Conservation (phyloP, 1,140 invertebrate species). For the Orchestia grillus region DNA sequence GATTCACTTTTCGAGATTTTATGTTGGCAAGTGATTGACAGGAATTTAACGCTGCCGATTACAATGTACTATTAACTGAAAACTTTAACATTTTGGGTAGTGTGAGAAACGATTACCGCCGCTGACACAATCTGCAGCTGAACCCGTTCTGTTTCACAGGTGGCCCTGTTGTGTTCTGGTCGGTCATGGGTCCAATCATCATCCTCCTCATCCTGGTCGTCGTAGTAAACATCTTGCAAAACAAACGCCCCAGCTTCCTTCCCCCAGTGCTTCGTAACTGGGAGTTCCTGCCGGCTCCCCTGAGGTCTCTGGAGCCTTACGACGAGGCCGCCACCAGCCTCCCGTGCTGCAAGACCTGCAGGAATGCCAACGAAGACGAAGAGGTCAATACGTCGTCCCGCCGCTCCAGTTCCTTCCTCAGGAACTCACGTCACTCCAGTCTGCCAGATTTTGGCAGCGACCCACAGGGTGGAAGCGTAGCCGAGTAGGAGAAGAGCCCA, state of each 20-base stretch:
- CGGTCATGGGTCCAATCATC: constrained; percentile 60
- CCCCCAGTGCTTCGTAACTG: constrained; percentile 73
- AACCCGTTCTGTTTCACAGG: constrained; percentile 50
- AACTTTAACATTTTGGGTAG: neutral
- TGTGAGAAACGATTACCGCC: neutral
- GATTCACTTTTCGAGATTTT: neutral
- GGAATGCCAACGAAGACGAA: neutral
- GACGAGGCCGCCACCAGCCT: constrained; percentile 68
- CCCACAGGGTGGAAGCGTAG: neutral
- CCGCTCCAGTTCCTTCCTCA: neutral
- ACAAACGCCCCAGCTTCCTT: constrained; percentile 71
- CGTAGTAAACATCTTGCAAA: constrained; percentile 70
- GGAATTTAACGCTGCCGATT: neutral
- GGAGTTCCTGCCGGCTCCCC: constrained; percentile 74
- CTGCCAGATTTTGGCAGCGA: neutral
- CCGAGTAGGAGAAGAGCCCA: neutral
- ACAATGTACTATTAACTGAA: neutral
- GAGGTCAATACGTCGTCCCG: neutral
- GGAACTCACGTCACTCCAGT: neutral
- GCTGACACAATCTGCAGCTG: neutral
- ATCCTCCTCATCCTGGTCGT: constrained; percentile 70
- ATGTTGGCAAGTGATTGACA: neutral
- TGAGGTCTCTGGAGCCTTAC: constrained; percentile 73
- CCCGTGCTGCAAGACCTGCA: constrained; percentile 62
- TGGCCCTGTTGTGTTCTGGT: constrained; percentile 67